Evolutionary conservation across 2,888 invertebrate genomes (phyloP), one percentile per base, ranked within the genome.

Genomic region (Polylopha cassiicola): DNA sequence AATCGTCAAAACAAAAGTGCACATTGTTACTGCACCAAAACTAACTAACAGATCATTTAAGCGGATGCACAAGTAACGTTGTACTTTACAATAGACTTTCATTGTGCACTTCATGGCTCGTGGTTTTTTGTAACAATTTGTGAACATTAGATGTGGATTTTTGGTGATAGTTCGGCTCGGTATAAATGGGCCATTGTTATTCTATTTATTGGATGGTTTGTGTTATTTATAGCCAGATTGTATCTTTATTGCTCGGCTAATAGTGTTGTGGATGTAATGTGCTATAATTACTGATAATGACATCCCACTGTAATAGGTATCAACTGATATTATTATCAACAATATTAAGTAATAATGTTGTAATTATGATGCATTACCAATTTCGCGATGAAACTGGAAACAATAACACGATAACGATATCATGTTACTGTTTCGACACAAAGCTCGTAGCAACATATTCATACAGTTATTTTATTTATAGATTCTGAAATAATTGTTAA

Each of bases 91-190:
- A 46, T 42, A 26, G 37, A 11, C 18, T 46, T 46, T 48, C 47
- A 48, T 53, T 50, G 37, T 45, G 28, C 44, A 50, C 46, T 60
- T 58, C 58, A 60, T 62, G 63, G 51, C 28, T 49, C 58, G 49
- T 56, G 42, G 48, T 42, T 22, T 44, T 42, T 46, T 44, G 43
- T 44, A 43, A 33, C 37, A 31, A 36, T 44, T 44, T 38, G 39
- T 30, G 30, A 26, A 16, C 22, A 37, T 42, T 36, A 41, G n/a
- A n/a, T n/a, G n/a, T n/a, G 20, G 26, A 43, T 41, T 39, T 53
- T 53, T 38, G 48, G 51, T 47, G 53, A 50, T 58, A 52, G 50
- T 46, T 44, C 41, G 45, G 31, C 45, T 47, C 32, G 20, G 27
- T 46, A 38, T 26, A 43, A 55, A 58, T 57, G 47, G 46, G 32